Conservation (phyloP, 2,888 invertebrate species). For the Drosophila mimetica region DNA sequence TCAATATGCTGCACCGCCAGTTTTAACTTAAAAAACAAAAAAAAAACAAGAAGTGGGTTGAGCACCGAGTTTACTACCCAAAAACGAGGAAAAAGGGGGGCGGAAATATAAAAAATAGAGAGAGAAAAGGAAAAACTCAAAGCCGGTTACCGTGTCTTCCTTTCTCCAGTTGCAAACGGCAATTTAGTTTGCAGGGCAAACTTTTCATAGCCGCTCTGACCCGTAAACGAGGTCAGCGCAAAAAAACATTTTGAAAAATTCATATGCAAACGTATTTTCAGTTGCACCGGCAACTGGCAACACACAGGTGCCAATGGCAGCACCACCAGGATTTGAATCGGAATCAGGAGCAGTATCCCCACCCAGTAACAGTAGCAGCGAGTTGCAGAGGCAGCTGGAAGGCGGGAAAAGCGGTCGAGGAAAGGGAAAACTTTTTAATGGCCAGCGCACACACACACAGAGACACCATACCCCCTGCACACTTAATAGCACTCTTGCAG, state of each 20-base stretch:
- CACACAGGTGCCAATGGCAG: conserved; percentile 63
- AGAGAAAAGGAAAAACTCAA: conserved; percentile 16
- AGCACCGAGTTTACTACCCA: conserved; percentile 5
- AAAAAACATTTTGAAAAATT: conserved; percentile 77
- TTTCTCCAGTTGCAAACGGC: conserved; percentile 53
- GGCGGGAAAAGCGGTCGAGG: conserved; percentile 3
- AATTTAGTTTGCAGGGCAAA: conserved; percentile 73
- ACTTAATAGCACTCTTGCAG: conserved; percentile 61
- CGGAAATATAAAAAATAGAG: conserved; percentile 2
- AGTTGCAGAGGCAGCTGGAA: conserved; percentile 5
- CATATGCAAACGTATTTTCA: conserved; percentile 75
- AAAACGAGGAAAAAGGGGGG: conserved; percentile 2
- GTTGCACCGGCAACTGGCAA: conserved; percentile 53
- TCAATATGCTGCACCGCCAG: conserved; percentile 69
- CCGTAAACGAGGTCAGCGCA: conserved; percentile 76
- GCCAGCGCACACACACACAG: conserved; percentile 63
- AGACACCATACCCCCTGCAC: conserved; percentile 50
- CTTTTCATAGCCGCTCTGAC: conserved; percentile 74
- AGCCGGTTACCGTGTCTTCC: conserved; percentile 39
- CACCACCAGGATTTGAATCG: conserved; percentile 33
- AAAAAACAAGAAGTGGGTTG: conserved; percentile 12
- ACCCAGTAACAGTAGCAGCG: conserved; percentile 9
- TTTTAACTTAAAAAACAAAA: conserved; percentile 17
- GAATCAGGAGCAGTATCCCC: conserved; percentile 19
- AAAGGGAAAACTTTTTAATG: conserved; percentile 69